Evolutionary conservation across 2,888 invertebrate species (phyloP), one percentile per base, ranked within the genome.

Genomic region (Euphydryas editha): DNA sequence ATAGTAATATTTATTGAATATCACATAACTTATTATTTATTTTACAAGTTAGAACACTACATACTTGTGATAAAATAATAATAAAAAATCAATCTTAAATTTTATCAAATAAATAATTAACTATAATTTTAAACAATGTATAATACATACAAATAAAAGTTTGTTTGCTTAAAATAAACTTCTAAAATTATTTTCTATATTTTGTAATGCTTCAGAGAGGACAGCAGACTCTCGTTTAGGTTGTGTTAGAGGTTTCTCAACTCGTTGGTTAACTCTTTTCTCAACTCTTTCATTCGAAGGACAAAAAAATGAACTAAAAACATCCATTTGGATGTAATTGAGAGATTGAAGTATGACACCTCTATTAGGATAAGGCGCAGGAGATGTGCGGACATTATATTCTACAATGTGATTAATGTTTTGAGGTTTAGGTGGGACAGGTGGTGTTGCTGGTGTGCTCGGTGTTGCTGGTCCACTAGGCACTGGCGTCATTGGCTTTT

Each of bases 321-420:
- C 89, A 82, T 92, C 92, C 88, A 93, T 90, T 77, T 93, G 90
- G 67, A 93, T 90, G 70, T 92, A 93, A 73, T 93, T 93, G 1
- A 93, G 81, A 24, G 93, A 92, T 69, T 90, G 85, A 15, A 92
- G 78, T 71, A 93, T 87, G 7, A 93, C 72, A 21, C 93, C 92
- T 61, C 85, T 86, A 72, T 90, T 84, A 20, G 93, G 93, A 67
- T 90, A 93, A 21, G 93, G 93, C 36, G 89, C 90, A 24, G 76
- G 51, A 18, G 79, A 68, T 30, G 66, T 36, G 68, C 77, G 67
- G 56, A 54, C 76, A 17, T 73, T 59, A 18, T 80, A 75, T 56
- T 80, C 69, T 63, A 72, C 65, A 44, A 63, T 63, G 17, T 75
- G 61, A 57, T 65, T 72, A 21, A 76, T 70, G 44, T 72, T 76